phyloP scores from a whole-genome alignment of 2,888 invertebrate genomes.

The Amaurobius ferox region DNA sequence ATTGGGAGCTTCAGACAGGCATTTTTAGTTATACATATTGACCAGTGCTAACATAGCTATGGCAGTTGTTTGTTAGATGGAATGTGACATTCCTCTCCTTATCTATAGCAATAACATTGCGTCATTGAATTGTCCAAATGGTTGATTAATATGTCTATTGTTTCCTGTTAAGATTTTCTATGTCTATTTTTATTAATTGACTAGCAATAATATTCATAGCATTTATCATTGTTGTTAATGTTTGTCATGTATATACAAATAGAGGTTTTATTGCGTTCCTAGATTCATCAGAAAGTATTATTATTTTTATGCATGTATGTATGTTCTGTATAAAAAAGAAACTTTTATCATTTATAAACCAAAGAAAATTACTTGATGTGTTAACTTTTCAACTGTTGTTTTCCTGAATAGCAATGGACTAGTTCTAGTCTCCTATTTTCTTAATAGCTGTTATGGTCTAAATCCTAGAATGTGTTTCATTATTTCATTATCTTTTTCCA shows the following conservation, averaged over 20 bases:
- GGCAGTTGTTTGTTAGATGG: background rate
- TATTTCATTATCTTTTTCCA: background rate
- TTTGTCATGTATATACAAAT: conserved; percentile 28
- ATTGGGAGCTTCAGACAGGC: background rate
- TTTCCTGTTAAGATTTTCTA: conserved; percentile 29
- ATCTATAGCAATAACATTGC: conserved; percentile 29
- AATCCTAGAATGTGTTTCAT: background rate
- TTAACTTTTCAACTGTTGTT: background rate
- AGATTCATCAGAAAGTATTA: conserved; percentile 38
- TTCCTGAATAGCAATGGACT: background rate
- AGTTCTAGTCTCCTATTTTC: no score
- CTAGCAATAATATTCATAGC: conserved; percentile 14
- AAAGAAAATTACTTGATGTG: background rate
- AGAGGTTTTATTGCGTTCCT: conserved; percentile 30
- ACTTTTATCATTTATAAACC: conserved; percentile 10
- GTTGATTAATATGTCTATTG: background rate
- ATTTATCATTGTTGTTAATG: conserved; percentile 30
- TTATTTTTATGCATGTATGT: conserved; percentile 18
- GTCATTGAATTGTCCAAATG: background rate
- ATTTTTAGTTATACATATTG: background rate
- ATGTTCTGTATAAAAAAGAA: conserved; percentile 11
- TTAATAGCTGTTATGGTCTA: background rate
- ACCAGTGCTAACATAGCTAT: background rate
- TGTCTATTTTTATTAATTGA: conserved; percentile 40
- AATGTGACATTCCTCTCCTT: conserved; percentile 12